These are phyloP conservation scores for Platichthys stellatus DNA, from an alignment of 2,113 vertebrate species.

Conservation along the genomic window DNA sequence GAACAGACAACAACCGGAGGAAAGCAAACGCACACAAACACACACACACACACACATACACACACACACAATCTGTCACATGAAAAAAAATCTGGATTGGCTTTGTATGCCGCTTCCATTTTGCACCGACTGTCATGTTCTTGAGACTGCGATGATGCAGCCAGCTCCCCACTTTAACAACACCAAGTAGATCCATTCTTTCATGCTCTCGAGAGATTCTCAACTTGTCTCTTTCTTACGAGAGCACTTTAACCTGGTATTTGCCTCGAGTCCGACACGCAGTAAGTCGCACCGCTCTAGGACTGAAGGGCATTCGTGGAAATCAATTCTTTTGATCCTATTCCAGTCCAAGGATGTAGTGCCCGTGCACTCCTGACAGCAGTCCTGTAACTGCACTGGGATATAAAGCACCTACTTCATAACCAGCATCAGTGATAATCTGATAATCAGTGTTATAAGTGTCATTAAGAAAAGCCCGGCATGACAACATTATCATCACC, in stretches of 20 bases:
- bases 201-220: slow-evolving; percentile 45
- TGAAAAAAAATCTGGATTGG: slow-evolving; percentile 49
- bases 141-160: slow-evolving; percentile 42
- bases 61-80: slow-evolving; percentile 72
- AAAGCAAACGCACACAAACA: not conserved
- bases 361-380: slow-evolving; percentile 28
- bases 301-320: slow-evolving; percentile 50
- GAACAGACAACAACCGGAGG: slow-evolving; percentile 63
- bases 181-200: slow-evolving; percentile 40
- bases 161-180: slow-evolving; percentile 53
- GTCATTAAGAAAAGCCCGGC: slow-evolving; percentile 25
- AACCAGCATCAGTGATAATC: slow-evolving; percentile 11
- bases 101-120: slow-evolving; percentile 62
- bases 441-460: slow-evolving; percentile 19
- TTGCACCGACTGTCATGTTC: slow-evolving; percentile 69
- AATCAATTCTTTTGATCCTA: slow-evolving; percentile 54
- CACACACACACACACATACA: slow-evolving; percentile 4
- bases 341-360: slow-evolving; percentile 30
- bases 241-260: slow-evolving; percentile 41
- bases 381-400: slow-evolving; percentile 24
- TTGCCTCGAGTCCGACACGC: slow-evolving; percentile 21
- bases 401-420: slow-evolving; percentile 42
- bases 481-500: slow-evolving; percentile 15
- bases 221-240: slow-evolving; percentile 29
- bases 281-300: slow-evolving; percentile 26